These are phyloP conservation scores for Nylanderia fulva DNA, from an alignment of 1,140 invertebrate species.

Conservation along the genomic window DNA sequence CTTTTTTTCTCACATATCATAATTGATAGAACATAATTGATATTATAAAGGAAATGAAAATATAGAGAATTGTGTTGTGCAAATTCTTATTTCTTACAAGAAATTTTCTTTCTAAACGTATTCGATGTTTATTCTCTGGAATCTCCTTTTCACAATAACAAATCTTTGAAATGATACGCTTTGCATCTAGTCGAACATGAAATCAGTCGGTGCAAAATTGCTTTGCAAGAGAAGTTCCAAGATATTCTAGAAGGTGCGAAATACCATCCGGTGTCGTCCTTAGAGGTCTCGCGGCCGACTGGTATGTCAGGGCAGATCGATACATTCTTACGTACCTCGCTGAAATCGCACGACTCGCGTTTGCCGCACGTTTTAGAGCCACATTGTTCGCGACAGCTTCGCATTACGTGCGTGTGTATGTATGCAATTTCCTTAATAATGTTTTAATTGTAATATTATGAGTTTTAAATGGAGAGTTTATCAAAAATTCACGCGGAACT, in stretches of 20 bases:
- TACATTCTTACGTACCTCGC: conserved; percentile 83
- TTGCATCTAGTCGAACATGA: not conserved
- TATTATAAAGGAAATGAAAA: not conserved
- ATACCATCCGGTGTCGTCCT: conserved; percentile 81
- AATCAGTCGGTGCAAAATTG: conserved; percentile 4
- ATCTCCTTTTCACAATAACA: not conserved
- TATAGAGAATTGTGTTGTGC: not conserved
- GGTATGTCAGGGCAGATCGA: conserved; percentile 83
- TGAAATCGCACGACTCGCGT: conserved; percentile 78
- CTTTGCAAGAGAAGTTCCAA: conserved; percentile 65
- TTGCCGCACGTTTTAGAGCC: conserved; percentile 48
- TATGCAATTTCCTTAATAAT: conserved; percentile 56
- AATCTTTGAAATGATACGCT: not conserved
- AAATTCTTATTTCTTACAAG: not conserved
- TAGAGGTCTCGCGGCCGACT: conserved; percentile 79
- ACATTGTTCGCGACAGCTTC: conserved; percentile 64
- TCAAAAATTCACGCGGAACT: conserved; percentile 7
- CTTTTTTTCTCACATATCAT: not conserved
- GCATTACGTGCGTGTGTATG: conserved; percentile 40
- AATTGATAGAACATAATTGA: not conserved
- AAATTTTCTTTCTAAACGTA: not conserved
- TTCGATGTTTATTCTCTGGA: not conserved
- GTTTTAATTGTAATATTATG: conserved; percentile 68
- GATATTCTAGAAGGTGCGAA: conserved; percentile 77
- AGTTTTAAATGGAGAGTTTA: conserved; percentile 42